Base-by-base conservation (phyloP, 1,140 invertebrate species). In the Zelostemma sp. region DNA sequence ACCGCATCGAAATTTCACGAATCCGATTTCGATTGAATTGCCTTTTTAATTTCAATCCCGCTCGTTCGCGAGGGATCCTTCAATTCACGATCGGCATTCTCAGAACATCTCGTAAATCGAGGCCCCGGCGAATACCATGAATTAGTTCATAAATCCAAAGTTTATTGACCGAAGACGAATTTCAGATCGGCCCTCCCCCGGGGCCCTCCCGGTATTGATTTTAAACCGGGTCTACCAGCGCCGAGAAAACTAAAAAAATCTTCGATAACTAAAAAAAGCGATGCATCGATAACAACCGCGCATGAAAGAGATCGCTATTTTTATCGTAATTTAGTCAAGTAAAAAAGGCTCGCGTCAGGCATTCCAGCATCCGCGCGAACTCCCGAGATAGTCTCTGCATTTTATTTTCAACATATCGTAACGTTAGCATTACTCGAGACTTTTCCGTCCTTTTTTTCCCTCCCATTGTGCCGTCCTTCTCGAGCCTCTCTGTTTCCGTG, bases 121-220 rank as follows among this genome's bases (percentile, higher is more conserved):
- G 49, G 55, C 55, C 25, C 38, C 70, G 65, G 0, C 65, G 70
- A 73, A 73, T 59, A 57, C 53, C 57, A 56, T 66, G 64, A 73
- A 73, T 73, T 73, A 68, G 65, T 73, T 68, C 68, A 73, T 72
- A 68, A 68, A 72, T 68, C 65, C 53, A 31, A 51, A 50, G 70
- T 72, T 72, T 72, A 72, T 72, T 72, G 70, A 68, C 70, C 70
- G 70, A 65, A 62, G 61, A 68, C 61, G 65, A 72, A 72, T 67
- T 72, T 57, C 51, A 56, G 50, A 67, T 53, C 57, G 55, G 55
- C 15, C 56, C 59, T 63, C 51, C 3, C 21, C n/a, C 47, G 14
- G 61, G 45, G 54, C 19, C 48, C 57, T 35, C 57, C 46, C 17
- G 57, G 54, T 59, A 55, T 54, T 28, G 18, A 16, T 40, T 16